Evolutionary conservation across 2,888 invertebrate genomes (phyloP).

Genomic region (Agrotis ipsilon): DNA sequence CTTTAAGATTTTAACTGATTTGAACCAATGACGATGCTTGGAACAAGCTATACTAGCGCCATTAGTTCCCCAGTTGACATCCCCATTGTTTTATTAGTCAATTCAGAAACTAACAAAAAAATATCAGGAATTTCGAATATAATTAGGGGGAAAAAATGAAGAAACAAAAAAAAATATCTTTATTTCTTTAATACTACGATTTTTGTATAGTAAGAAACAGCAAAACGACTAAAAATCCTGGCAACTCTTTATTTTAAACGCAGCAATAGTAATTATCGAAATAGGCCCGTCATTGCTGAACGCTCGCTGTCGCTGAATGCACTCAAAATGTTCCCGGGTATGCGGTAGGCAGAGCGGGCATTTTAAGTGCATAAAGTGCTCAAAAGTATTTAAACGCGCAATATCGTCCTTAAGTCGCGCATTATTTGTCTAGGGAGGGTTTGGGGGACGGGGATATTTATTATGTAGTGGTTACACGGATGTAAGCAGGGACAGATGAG

Average conservation of each 20-base stretch:
- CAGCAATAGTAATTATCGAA: conserved; percentile 63
- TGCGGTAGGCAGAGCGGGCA: neutral
- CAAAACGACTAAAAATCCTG: conserved; percentile 25
- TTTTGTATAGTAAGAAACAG: neutral
- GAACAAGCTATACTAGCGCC: too few species aligned
- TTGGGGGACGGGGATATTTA: conserved; percentile 16
- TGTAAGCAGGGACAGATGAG: neutral
- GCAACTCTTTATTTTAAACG: conserved; percentile 49
- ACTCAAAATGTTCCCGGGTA: conserved; percentile 43
- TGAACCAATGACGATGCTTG: too few species aligned
- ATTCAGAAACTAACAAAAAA: too few species aligned
- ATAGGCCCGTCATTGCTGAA: conserved; percentile 59
- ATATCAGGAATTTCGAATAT: too few species aligned
- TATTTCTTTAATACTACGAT: too few species aligned
- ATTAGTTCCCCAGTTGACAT: too few species aligned
- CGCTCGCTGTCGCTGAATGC: conserved; percentile 38
- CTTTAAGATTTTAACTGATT: too few species aligned
- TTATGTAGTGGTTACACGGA: conserved; percentile 6
- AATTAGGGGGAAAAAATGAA: too few species aligned
- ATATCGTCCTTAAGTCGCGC: conserved; percentile 51
- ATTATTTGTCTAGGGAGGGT: conserved; percentile 45
- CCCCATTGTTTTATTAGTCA: too few species aligned
- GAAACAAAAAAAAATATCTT: neutral
- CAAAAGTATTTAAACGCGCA: conserved; percentile 62
- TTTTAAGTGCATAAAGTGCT: conserved; percentile 48